A percentile compares a stretch with the other conserved stretches of the same genome.
These are phyloP conservation scores for Aradus depressus DNA, from an alignment of 2,888 invertebrate genomes.

Conservation along the genomic window DNA sequence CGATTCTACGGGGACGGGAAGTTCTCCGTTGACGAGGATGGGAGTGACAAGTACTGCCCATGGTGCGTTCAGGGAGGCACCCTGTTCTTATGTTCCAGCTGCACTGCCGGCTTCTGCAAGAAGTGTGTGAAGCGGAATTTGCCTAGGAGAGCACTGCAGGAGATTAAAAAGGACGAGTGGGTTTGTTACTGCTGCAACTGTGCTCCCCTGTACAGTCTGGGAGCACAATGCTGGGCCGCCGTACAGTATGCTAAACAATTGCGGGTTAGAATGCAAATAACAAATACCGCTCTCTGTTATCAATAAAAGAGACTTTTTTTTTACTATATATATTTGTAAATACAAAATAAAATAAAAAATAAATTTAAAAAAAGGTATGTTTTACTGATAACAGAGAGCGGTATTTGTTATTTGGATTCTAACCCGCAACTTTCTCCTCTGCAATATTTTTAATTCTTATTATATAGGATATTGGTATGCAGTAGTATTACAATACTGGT, in stretches of 20 bases:
- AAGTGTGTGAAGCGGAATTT: slow-evolving; percentile 26
- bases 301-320: too few relatives aligned
- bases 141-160: slow-evolving; percentile 17
- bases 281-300: too few relatives aligned
- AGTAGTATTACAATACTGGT: too few relatives aligned
- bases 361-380: too few relatives aligned
- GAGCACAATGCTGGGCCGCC: slow-evolving; percentile 24
- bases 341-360: too few relatives aligned
- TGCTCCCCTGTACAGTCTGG: slow-evolving; percentile 21
- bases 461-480: too few relatives aligned
- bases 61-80: slow-evolving; percentile 44
- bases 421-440: too few relatives aligned
- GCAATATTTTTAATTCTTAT: too few relatives aligned
- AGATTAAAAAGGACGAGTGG: slow-evolving; percentile 25
- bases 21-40: slow-evolving; percentile 37
- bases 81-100: slow-evolving; percentile 40
- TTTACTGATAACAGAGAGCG: too few relatives aligned
- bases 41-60: slow-evolving; percentile 41
- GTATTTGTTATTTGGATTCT: too few relatives aligned
- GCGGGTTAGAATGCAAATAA: too few relatives aligned
- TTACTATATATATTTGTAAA: too few relatives aligned
- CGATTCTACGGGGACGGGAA: slow-evolving; percentile 33
- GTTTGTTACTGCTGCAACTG: slow-evolving; percentile 22
- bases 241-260: slow-evolving; percentile 20
- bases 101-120: slow-evolving; percentile 41